Conservation (phyloP, 2,797 vertebrate species). For the Eulemur rubriventer region DNA sequence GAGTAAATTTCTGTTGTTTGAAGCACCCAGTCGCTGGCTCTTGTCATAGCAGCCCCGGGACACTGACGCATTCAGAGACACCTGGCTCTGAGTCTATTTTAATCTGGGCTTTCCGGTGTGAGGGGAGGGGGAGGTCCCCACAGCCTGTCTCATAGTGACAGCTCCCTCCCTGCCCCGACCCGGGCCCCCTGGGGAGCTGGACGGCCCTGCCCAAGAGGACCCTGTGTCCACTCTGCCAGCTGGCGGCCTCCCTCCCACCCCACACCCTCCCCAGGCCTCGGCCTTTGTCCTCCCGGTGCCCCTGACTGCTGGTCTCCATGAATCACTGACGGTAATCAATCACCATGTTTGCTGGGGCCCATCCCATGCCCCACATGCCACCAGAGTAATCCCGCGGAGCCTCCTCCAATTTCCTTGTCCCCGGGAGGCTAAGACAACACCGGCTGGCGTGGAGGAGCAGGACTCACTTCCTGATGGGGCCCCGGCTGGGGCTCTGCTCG, state of each 20-base stretch:
- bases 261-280: accelerated
- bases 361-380: not conserved
- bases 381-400: not conserved
- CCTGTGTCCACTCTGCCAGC: accelerated
- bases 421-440: not conserved
- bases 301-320: not conserved
- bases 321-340: not conserved
- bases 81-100: too few relatives aligned
- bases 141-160: accelerated
- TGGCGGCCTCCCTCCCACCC: too few relatives aligned
- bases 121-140: accelerated
- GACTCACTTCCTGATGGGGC: not conserved
- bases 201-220: not conserved
- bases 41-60: accelerated
- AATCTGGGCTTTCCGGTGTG: accelerated
- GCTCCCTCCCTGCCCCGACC: not conserved
- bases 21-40: accelerated
- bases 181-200: not conserved
- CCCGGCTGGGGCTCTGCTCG: not conserved
- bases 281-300: not conserved
- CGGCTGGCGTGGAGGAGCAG: accelerated
- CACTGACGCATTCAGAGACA: accelerated
- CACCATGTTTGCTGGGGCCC: not conserved
- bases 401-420: not conserved
- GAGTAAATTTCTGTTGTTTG: not conserved